A percentile compares a stretch with the other conserved stretches of the same genome.
phyloP scores from a whole-genome alignment of 2,888 invertebrate species.

The Apamea crenata region DNA sequence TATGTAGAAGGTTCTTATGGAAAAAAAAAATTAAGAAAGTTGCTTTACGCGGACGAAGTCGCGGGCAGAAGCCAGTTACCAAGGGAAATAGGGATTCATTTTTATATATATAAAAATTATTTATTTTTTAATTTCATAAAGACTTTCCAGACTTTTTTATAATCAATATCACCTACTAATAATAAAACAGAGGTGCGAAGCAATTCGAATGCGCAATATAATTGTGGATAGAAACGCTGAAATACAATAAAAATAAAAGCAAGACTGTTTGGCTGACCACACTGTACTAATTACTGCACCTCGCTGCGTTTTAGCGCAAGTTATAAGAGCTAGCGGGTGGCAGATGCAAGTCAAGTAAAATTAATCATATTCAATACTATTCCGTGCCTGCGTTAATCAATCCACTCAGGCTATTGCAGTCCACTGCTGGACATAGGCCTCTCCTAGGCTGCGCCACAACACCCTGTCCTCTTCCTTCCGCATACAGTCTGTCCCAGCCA shows the following conservation, averaged over 20 bases:
- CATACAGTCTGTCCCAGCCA: too few species aligned
- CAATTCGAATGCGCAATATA: slow-evolving; percentile 36
- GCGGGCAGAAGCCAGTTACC: too few species aligned
- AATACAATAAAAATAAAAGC: slow-evolving; percentile 57
- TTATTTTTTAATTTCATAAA: background rate
- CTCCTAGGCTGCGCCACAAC: too few species aligned
- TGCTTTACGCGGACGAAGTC: too few species aligned
- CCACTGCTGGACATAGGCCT: too few species aligned
- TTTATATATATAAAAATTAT: too few species aligned
- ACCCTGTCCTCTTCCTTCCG: too few species aligned
- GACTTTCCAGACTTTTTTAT: background rate
- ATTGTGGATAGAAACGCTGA: slow-evolving; percentile 43
- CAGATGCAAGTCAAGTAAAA: background rate
- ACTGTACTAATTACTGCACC: slow-evolving; percentile 78
- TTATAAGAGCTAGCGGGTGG: slow-evolving; percentile 35
- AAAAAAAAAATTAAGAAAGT: too few species aligned
- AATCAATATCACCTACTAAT: background rate
- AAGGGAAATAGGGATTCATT: too few species aligned
- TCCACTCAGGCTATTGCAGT: too few species aligned
- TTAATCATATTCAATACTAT: background rate
- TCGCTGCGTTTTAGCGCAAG: slow-evolving; percentile 66
- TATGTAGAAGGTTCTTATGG: too few species aligned
- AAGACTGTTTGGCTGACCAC: slow-evolving; percentile 78
- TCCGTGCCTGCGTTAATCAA: too few species aligned
- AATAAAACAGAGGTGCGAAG: slow-evolving; percentile 11